Evolutionary conservation across 2,797 vertebrate genomes (phyloP).

Genomic region (Aselliscus stoliczkanus): DNA sequence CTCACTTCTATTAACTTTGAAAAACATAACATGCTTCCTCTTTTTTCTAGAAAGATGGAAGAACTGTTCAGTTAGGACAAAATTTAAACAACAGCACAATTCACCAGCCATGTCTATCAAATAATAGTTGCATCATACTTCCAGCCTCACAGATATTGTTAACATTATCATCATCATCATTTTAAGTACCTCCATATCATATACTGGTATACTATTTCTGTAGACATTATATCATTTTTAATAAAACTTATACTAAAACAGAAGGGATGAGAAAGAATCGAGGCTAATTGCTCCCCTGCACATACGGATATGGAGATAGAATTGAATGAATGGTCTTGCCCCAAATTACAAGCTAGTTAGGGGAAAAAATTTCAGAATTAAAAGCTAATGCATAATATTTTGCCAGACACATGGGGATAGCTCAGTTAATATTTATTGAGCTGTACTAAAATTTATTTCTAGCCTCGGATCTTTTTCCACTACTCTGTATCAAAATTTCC

Average conservation of each 20-base stretch:
- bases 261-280: neutral
- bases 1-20: neutral
- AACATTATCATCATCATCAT: neutral
- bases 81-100: neutral
- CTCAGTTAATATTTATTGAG: neutral
- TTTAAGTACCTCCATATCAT: neutral
- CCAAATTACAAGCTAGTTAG: neutral
- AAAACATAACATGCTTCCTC: neutral
- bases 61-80: neutral
- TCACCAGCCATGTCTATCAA: neutral
- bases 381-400: neutral
- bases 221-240: neutral
- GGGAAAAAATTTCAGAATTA: neutral
- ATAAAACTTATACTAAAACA: neutral
- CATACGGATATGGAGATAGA: neutral
- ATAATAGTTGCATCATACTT: rapidly evolving
- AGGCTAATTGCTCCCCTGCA: neutral
- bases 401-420: neutral
- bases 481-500: neutral
- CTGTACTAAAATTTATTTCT: neutral
- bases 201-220: neutral
- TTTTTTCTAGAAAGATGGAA: neutral
- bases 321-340: too few species aligned
- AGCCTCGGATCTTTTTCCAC: neutral
- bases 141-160: rapidly evolving